Evolutionary conservation across 2,113 vertebrate species (phyloP).

Genomic region (Caracal caracal): DNA sequence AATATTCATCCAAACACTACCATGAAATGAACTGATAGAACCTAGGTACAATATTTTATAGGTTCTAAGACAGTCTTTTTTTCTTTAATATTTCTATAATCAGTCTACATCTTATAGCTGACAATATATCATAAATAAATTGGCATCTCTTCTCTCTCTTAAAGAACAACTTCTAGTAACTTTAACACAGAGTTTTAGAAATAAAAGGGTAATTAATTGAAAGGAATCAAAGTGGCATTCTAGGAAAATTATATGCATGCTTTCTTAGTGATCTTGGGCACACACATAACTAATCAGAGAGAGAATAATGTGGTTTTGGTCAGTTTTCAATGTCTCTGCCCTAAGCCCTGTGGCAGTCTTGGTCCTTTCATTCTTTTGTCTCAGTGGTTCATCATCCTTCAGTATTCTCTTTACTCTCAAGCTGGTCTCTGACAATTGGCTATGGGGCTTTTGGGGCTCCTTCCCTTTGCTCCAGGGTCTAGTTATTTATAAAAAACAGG

Average conservation of each 20-base stretch:
- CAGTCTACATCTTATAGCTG: not conserved
- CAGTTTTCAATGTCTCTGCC: not conserved
- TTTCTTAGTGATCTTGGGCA: not conserved
- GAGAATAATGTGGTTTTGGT: not conserved
- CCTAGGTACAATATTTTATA: not conserved
- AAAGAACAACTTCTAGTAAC: not conserved
- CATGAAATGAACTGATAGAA: not conserved
- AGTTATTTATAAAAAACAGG: not conserved
- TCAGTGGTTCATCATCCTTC: not conserved
- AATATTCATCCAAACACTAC: not conserved
- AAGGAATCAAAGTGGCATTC: not conserved
- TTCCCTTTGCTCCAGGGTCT: not conserved
- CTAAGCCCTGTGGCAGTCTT: not conserved
- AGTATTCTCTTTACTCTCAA: not conserved
- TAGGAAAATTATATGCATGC: not conserved
- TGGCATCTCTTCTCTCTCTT: not conserved
- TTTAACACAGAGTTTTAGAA: not conserved
- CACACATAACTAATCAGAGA: not conserved
- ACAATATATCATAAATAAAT: not conserved
- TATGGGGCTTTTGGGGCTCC: not conserved
- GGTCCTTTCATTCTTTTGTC: not conserved
- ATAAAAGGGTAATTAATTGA: not conserved
- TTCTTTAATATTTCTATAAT: not conserved
- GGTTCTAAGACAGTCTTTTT: not conserved
- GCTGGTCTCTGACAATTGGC: not conserved